Evolutionary conservation across 2,797 vertebrate species (phyloP).

Genomic region (Sylvia borin): DNA sequence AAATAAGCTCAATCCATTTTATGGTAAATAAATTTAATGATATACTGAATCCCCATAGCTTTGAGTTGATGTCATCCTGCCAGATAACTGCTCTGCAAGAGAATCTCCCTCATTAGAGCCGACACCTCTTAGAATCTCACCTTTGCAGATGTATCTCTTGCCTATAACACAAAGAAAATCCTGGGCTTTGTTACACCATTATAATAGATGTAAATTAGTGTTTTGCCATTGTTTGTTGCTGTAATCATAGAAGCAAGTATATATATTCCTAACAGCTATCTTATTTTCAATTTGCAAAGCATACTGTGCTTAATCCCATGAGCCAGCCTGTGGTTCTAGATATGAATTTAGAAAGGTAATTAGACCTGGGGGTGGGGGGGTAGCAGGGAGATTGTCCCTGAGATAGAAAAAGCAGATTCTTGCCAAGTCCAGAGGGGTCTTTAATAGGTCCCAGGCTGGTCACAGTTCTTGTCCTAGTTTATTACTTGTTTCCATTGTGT

Average conservation of each 20-base stretch:
- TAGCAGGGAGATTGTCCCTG: conserved; percentile 64
- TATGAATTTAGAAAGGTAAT: conserved; percentile 90
- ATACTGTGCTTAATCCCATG: conserved; percentile 84
- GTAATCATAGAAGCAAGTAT: conserved; percentile 79
- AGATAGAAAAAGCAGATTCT: conserved; percentile 66
- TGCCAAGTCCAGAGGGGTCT: conserved; percentile 80
- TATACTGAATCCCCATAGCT: conserved; percentile 43
- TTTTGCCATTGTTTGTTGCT: conserved; percentile 79
- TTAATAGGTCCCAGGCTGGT: conserved; percentile 68
- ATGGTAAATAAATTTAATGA: conserved; percentile 55
- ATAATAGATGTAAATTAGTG: conserved; percentile 83
- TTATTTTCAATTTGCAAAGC: conserved; percentile 88
- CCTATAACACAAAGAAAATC: conserved; percentile 35
- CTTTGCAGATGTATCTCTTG: conserved; percentile 56
- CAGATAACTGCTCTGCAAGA: neutral
- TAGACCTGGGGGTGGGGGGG: conserved; percentile 70
- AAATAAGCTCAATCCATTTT: conserved; percentile 4
- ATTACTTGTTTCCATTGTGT: conserved; percentile 68
- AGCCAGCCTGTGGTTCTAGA: conserved; percentile 80
- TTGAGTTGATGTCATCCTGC: conserved; percentile 15
- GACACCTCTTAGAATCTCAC: conserved; percentile 39
- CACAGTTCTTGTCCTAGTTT: conserved; percentile 58
- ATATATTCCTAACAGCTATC: conserved; percentile 84
- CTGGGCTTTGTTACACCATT: conserved; percentile 64
- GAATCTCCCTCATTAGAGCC: conserved; percentile 26